phyloP scores from a whole-genome alignment of 2,113 vertebrate species.

The Bubo scandiacus region DNA sequence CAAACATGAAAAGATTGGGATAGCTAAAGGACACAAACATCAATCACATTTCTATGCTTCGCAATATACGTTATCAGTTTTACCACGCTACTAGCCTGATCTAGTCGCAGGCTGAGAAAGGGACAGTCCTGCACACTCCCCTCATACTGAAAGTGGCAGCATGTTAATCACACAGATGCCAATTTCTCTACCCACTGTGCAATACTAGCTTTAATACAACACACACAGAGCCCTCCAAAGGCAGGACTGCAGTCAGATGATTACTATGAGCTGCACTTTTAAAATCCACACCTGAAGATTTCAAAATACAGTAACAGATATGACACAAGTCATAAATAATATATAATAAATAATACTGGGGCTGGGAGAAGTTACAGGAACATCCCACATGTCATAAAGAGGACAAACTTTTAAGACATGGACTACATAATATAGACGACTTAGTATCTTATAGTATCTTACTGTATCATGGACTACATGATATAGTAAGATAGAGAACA shows the following conservation, averaged over 20 bases:
- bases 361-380: neutral
- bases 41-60: neutral
- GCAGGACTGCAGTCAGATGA: neutral
- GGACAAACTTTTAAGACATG: neutral
- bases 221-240: neutral
- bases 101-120: neutral
- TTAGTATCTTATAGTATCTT: too few species aligned
- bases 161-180: neutral
- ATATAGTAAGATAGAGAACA: neutral
- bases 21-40: neutral
- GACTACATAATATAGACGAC: neutral
- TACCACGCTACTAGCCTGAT: neutral
- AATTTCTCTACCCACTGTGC: neutral
- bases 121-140: neutral
- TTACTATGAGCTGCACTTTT: neutral
- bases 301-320: neutral
- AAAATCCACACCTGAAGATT: neutral
- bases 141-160: fast-evolving
- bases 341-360: neutral
- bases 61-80: neutral
- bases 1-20: neutral
- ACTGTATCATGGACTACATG: too few species aligned
- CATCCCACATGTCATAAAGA: neutral
- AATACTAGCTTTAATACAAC: neutral
- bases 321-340: neutral